Evolutionary conservation across 2,113 vertebrate species (phyloP), one percentile per base, ranked within the genome.

Genomic region (Xenopus laevis): DNA sequence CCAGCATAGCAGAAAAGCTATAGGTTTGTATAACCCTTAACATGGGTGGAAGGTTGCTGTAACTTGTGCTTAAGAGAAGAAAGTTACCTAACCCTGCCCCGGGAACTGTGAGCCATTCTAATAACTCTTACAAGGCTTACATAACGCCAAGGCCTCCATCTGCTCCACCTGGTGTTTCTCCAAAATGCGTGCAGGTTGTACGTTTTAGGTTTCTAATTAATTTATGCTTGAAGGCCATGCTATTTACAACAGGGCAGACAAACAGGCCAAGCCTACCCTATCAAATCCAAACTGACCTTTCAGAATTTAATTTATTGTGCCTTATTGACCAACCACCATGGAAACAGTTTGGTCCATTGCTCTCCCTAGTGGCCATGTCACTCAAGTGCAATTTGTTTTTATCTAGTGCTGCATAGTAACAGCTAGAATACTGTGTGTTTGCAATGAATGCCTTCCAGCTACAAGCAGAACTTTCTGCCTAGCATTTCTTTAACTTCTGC

Each of bases 231-330:
- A 68, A 68, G 66, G 66, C 66, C 50, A 23, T 3, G 45, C 17
- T 60, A 60, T 60, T 21, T 68, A 30, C 66, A 68, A 17, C 47
- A 68, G 55, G 23, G 71, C 21, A 33, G 66, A 13, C 53, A 53
- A 59, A 55, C 30, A 70, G 46, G 18, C 23, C 53, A n/a, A n/a
- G 53, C 17, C 55, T 61, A 6, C n/a, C n/a, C 47, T 23, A 60
- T 67, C 13, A 67, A 33, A 52, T 68, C 55, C 55, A 40, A 21
- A 6, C 10, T 67, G 64, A 74, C 55, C 63, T 61, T 68, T 68
- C 20, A 10, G 21, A 60, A 8, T 72, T 11, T 61, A 7, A 60
- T 72, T 72, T 64, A 63, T 18, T 57, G 60, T 9, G 20, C 17
- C 8, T 15, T n/a, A n/a, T 6, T 21, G 20, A 60, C 58, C 55